Percentiles rank a stretch among this genome's conserved stretches.
Conservation (phyloP, 2,888 invertebrate species). For the Rotaria macrura region DNA sequence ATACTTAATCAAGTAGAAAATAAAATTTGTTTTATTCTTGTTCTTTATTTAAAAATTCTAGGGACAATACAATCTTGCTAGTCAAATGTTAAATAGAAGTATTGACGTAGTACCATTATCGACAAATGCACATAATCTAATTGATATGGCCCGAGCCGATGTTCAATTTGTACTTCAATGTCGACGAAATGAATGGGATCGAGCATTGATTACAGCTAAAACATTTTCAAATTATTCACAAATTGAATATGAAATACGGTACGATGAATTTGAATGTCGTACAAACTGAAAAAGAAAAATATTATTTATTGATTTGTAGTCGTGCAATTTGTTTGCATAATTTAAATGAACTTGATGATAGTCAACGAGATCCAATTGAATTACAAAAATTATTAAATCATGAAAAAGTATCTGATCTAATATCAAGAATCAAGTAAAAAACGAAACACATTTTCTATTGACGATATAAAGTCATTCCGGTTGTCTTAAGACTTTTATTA, state of each 20-base stretch:
- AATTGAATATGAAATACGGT: slow-evolving; percentile 19
- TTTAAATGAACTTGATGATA: slow-evolving; percentile 18
- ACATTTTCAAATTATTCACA: neutral
- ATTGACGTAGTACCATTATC: neutral
- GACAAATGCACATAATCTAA: neutral
- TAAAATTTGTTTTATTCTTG: too few species aligned
- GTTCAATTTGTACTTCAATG: slow-evolving; percentile 8
- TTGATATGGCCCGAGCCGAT: neutral
- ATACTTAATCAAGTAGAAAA: neutral
- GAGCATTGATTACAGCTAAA: slow-evolving; percentile 1
- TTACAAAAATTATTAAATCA: slow-evolving; percentile 7
- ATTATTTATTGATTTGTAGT: neutral
- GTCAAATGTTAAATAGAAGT: neutral
- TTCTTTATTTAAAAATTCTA: neutral
- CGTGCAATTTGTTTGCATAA: slow-evolving; percentile 8
- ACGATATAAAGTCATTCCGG: too few species aligned
- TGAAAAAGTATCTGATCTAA: slow-evolving; percentile 12
- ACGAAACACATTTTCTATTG: too few species aligned
- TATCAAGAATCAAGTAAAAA: neutral
- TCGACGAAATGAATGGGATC: slow-evolving; percentile 9
- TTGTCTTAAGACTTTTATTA: neutral
- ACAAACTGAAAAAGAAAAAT: too few species aligned
- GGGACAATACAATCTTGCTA: neutral
- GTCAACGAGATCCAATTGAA: neutral
- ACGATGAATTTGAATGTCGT: neutral